A percentile compares a stretch with the other conserved stretches of the same genome.
These are phyloP conservation scores for Aphelinus atriplicis DNA, from an alignment of 1,140 invertebrate species.

Conservation along the genomic window DNA sequence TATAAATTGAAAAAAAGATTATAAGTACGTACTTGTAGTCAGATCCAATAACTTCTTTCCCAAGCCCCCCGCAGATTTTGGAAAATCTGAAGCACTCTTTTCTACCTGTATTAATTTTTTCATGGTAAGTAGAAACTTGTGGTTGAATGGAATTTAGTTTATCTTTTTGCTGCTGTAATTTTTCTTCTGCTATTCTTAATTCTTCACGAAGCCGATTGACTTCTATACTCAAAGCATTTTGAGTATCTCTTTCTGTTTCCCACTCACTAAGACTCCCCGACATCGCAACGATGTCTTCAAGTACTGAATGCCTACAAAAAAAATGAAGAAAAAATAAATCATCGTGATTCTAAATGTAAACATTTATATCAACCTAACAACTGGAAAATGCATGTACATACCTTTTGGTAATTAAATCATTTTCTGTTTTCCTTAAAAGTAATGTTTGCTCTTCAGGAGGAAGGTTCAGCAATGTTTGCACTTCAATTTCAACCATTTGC, in stretches of 20 bases:
- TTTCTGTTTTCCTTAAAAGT: conserved; percentile 49
- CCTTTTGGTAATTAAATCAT: conserved; percentile 57
- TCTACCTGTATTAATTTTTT: conserved; percentile 55
- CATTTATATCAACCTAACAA: background rate
- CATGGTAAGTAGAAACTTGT: conserved; percentile 51
- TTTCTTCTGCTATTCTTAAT: conserved; percentile 53
- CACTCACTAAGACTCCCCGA: conserved; percentile 56
- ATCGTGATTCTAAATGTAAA: background rate
- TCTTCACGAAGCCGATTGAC: conserved; percentile 54
- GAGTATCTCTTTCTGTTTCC: conserved; percentile 57
- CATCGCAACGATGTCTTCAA: conserved; percentile 58
- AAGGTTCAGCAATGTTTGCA: conserved; percentile 44
- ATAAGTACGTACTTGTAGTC: conserved; percentile 58
- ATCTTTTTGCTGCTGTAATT: conserved; percentile 52
- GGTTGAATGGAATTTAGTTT: conserved; percentile 52
- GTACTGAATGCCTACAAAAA: conserved; percentile 52
- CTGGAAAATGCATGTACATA: conserved; percentile 26
- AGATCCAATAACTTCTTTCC: conserved; percentile 53
- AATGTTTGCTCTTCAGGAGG: conserved; percentile 45
- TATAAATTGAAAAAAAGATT: conserved; percentile 32
- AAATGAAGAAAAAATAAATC: background rate
- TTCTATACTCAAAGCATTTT: conserved; percentile 49
- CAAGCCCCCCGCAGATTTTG: conserved; percentile 57
- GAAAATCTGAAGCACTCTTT: conserved; percentile 57
- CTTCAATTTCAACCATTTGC: conserved; percentile 45